phyloP scores from a whole-genome alignment of 2,888 invertebrate species.

The Uropetala carovei region DNA sequence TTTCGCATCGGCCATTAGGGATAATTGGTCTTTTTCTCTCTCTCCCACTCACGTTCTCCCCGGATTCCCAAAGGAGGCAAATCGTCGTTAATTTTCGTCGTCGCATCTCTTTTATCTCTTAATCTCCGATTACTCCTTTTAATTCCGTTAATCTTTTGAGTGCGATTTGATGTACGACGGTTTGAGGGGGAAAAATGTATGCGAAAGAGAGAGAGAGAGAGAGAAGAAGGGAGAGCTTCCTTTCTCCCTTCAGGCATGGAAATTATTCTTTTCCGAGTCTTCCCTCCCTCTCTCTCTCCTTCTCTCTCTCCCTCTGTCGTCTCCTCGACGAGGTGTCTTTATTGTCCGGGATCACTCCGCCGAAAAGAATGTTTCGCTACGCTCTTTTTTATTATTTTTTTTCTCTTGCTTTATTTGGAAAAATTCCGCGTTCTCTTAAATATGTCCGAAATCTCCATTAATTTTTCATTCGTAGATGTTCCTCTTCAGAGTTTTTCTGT shows the following conservation, averaged over 20 bases:
- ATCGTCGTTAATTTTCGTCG: not conserved
- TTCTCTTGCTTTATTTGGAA: too few relatives aligned
- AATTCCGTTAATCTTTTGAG: conserved; percentile 27
- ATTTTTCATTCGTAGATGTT: too few relatives aligned
- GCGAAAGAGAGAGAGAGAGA: not conserved
- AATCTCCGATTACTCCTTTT: conserved; percentile 24
- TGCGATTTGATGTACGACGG: conserved; percentile 13
- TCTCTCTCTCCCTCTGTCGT: not conserved
- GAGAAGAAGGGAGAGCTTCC: not conserved
- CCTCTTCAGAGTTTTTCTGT: too few relatives aligned
- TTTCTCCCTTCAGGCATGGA: not conserved
- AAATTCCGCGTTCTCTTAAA: too few relatives aligned
- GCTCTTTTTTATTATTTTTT: not conserved
- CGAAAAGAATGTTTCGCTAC: not conserved
- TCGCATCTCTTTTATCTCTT: not conserved
- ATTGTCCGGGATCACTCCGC: conserved; percentile 2
- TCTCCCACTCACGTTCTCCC: not conserved
- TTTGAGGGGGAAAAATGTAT: not conserved
- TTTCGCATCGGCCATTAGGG: conserved; percentile 13
- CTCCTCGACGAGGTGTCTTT: not conserved
- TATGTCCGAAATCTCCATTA: too few relatives aligned
- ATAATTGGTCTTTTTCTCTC: conserved; percentile 7
- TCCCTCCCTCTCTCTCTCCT: not conserved
- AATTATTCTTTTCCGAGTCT: not conserved
- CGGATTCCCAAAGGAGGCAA: not conserved